Evolutionary conservation across 2,888 invertebrate species (phyloP), one percentile per base, ranked within the genome.

Genomic region (Neoaliturus tenellus): DNA sequence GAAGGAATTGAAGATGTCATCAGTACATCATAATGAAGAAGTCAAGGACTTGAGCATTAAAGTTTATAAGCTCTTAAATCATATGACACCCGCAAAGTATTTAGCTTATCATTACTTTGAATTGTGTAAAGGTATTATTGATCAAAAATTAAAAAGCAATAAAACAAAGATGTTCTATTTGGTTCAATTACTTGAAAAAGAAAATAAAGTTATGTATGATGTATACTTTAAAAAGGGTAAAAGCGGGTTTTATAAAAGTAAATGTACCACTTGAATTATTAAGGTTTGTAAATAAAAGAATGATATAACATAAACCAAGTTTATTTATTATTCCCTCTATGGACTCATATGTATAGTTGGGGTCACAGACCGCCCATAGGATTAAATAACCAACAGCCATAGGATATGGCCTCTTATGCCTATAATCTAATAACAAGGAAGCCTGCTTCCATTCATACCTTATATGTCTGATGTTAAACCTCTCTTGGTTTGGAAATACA

Each of bases 381-480:
- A 71, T 23, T 20, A 71, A 39, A 12, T 20, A 39, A 23, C 71
- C 71, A 20, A 71, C 10, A 39, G 41, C 71, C 6, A 71, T 1
- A 20, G 71, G 71, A 14, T 71, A 23, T 1, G 71, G 71, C 8
- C n/a, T 10, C 25, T 78, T 78, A 67, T 81, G 62, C 28, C 28
- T 8, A 81, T 41, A 81, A 0, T 67, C 20, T 8, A 41, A 67
- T 20, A 81, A 39, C 17, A 81, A n/a, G 2, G 14, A 0, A 33
- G 55, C 55, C 20, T 12, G 28, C 0, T 23, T 4, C 62, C 71
- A 71, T 20, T 71, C 41, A 39, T 20, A n/a, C 67, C 71, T 17
- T n/a, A 33, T 23, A 67, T 58, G 62, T 28, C 62, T 23, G n/a
- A 58, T 67, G 41, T 67, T 28, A 23, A 33, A 82, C 44, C 25